Conservation (phyloP, 2,888 invertebrate species). For the Poecilobothrus nobilitatus region DNA sequence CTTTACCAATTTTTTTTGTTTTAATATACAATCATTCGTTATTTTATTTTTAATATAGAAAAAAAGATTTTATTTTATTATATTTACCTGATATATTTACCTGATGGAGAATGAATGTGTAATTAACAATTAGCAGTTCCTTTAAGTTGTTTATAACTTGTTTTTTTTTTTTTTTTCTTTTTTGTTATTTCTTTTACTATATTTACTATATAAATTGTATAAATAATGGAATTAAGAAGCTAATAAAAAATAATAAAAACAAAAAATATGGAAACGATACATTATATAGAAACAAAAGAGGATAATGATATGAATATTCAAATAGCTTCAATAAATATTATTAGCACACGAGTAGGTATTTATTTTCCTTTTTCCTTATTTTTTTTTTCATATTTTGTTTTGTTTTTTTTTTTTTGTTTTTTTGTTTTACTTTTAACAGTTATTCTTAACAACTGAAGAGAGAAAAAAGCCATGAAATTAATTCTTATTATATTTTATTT, state of each 20-base stretch:
- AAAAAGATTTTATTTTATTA: neutral
- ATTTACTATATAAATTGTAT: too few relatives aligned
- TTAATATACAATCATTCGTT: neutral
- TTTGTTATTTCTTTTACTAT: neutral
- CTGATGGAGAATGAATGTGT: neutral
- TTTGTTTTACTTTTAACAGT: too few relatives aligned
- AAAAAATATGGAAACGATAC: too few relatives aligned
- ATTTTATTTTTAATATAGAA: too few relatives aligned
- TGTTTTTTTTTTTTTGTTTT: too few relatives aligned
- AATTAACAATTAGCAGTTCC: neutral
- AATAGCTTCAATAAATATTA: neutral
- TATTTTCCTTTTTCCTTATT: too few relatives aligned
- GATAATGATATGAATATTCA: constrained; percentile 4
- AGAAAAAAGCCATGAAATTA: too few relatives aligned
- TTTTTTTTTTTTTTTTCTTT: neutral
- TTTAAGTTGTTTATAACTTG: neutral
- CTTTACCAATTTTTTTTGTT: neutral
- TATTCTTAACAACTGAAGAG: too few relatives aligned
- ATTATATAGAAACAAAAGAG: neutral
- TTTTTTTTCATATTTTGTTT: too few relatives aligned
- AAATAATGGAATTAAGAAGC: too few relatives aligned
- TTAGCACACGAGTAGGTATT: neutral
- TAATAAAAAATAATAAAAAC: too few relatives aligned
- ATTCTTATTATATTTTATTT: too few relatives aligned
- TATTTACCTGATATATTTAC: neutral